Evolutionary conservation across 2,888 invertebrate species (phyloP), one percentile per base, ranked within the genome.

Genomic region (Julus scanicus): DNA sequence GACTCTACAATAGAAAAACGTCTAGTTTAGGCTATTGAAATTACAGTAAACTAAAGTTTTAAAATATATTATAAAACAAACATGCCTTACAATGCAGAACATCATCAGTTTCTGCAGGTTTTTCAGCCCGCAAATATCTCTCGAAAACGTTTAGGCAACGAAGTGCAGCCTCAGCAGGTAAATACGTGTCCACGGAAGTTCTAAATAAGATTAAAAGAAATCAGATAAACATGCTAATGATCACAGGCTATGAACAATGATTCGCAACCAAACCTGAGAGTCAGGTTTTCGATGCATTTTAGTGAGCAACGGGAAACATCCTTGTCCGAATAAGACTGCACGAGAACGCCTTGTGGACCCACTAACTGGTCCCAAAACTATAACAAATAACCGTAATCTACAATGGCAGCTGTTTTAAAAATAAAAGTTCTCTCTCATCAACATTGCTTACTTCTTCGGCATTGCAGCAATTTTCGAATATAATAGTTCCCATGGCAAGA

Each of bases 321-420:
- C 17, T 39, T 57, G 29, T 20, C 71, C 17, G 44, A n/a, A 13
- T 86, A 80, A 6, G 13, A 13, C 15, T 63, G 29, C 17, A 88
- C 13, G 37, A 88, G 48, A 29, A 88, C 40, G 3, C 88, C 88
- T n/a, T 86, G 37, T 17, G 17, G 2, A 1, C 88, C 88, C 1
- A 88, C 53, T 29, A 88, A 71, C 37, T 71, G 57, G 3, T 88
- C 88, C 88, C 86, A 88, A 86, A 86, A 86, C 88, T 88, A 20
- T n/a, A 20, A 2, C 49, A 86, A 49, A 63, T 9, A 71, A 71
- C n/a, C 5, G 29, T 37, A 1, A 44, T n/a, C n/a, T n/a, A n/a
- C n/a, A n/a, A n/a, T n/a, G n/a, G n/a, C n/a, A n/a, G n/a, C n/a
- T n/a, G n/a, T n/a, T n/a, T n/a, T n/a, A n/a, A n/a, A n/a, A n/a